Base-by-base conservation (phyloP, 2,113 vertebrate species). In the Mus pahari region DNA sequence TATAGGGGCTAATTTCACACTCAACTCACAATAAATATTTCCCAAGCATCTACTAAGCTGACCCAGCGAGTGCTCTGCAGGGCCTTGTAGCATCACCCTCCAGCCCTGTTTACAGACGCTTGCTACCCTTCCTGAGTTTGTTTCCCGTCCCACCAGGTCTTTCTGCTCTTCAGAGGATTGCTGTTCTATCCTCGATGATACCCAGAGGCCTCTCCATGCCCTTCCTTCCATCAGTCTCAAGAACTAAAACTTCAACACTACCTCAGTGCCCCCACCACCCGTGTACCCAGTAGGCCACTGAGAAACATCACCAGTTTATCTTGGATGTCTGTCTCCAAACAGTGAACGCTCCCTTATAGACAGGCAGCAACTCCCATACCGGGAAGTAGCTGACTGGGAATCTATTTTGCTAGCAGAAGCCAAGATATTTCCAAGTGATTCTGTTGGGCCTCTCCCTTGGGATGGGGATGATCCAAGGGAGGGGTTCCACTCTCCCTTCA, bases 81-180 rank as follows among this genome's bases (percentile, higher is more conserved):
- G 39, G 60, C 68, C 33, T 79, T 86, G 36, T 5, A 45, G 86
- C 86, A 58, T 73, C 66, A 28, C 6, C 20, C 87, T 82, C 58
- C n/a, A 58, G 16, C 19, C 68, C 53, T 10, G 28, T 91, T 94
- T 83, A 14, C 26, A 84, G 19, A 19, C 83, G 53, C n/a, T 58
- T 36, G 45, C 70, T 83, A 73, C 55, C 92, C 58, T 45, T 58
- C n/a, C 74, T 64, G 81, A 28, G 53, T 84, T 10, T 78, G 58
- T 50, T 93, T 94, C 79, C 68, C 19, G 53, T 8, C 53, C 33
- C 20, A 66, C 13, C 17, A 82, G 36, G 55, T 68, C n/a, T 8
- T 94, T 93, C 82, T 87, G 17, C 26, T 94, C 78, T 94, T 82
- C 50, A 39, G 66, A 79, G 48, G 50, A 5, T 68, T 66, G 11